Evolutionary conservation across 1,140 invertebrate species (phyloP).

Genomic region (Aricia agestis): DNA sequence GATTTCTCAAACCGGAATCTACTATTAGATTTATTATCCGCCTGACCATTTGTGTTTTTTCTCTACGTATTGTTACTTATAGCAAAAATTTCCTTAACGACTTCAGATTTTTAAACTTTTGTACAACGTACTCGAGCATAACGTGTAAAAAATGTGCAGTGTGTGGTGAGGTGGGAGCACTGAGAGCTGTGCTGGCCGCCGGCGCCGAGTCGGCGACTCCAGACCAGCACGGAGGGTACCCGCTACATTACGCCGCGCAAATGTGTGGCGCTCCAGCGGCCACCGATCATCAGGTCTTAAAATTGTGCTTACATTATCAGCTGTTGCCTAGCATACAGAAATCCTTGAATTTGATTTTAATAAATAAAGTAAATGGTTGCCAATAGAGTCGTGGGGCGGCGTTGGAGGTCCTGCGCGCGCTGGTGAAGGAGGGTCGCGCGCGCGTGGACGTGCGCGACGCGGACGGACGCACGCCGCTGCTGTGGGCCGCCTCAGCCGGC

Average conservation of each 20-base stretch:
- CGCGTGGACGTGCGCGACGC: slow-evolving; percentile 91
- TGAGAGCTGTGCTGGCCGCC: slow-evolving; percentile 88
- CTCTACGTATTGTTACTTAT: no score
- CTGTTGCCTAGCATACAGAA: no score
- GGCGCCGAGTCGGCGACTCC: slow-evolving; percentile 90
- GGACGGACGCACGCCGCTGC: slow-evolving; percentile 93
- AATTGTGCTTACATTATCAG: background rate
- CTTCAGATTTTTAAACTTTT: no score
- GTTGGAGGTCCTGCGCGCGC: slow-evolving; percentile 88
- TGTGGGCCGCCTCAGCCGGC: slow-evolving; percentile 98
- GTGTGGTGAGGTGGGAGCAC: slow-evolving; percentile 91
- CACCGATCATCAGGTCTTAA: slow-evolving; percentile 74
- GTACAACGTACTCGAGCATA: no score
- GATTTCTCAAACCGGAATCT: no score
- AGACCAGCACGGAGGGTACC: slow-evolving; percentile 95
- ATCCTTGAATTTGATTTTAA: background rate
- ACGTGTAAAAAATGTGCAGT: slow-evolving; percentile 74
- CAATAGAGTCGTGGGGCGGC: slow-evolving; percentile 76
- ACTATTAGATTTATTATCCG: no score
- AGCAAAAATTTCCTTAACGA: no score
- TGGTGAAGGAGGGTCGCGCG: slow-evolving; percentile 86
- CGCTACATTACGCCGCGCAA: slow-evolving; percentile 97
- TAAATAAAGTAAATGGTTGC: background rate
- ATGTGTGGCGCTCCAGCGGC: slow-evolving; percentile 90
- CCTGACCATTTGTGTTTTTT: no score